phyloP scores from a whole-genome alignment of 2,888 invertebrate species.

The Diogma glabrata region DNA sequence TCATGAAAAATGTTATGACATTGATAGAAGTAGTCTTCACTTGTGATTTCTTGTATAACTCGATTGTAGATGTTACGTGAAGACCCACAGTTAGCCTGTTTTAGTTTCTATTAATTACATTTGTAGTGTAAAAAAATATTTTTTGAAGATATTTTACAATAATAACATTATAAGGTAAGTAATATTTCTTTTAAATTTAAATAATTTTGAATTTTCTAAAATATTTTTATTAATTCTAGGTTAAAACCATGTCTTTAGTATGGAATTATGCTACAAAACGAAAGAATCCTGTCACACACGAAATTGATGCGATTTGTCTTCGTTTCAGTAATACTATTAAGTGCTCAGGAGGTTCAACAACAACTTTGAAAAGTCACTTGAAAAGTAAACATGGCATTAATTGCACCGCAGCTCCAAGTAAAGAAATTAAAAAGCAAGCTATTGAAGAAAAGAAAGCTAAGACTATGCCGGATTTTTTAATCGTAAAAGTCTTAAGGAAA shows the following conservation, averaged over 20 bases:
- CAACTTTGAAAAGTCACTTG: conserved; percentile 5
- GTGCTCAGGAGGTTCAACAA: conserved; percentile 7
- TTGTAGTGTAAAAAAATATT: not conserved
- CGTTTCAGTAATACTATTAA: conserved; percentile 1
- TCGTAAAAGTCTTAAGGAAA: not conserved
- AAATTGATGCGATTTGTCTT: not conserved
- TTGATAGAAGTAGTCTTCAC: no score
- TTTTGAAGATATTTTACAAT: not conserved
- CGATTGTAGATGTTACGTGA: no score
- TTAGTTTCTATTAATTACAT: not conserved
- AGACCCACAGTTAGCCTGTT: no score
- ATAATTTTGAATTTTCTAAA: not conserved
- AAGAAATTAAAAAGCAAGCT: not conserved
- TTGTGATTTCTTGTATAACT: no score
- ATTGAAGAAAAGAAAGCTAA: not conserved
- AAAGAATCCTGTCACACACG: conserved; percentile 7
- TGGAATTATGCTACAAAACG: conserved; percentile 8
- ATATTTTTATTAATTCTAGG: not conserved
- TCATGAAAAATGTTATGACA: no score
- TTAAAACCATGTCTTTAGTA: conserved; percentile 6
- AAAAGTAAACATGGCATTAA: conserved; percentile 4
- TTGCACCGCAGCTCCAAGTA: not conserved
- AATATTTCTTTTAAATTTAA: not conserved
- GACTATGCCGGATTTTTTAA: conserved; percentile 5
- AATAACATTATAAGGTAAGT: not conserved